Conservation (phyloP, 2,888 invertebrate species). For the Andrena trimmerana region DNA sequence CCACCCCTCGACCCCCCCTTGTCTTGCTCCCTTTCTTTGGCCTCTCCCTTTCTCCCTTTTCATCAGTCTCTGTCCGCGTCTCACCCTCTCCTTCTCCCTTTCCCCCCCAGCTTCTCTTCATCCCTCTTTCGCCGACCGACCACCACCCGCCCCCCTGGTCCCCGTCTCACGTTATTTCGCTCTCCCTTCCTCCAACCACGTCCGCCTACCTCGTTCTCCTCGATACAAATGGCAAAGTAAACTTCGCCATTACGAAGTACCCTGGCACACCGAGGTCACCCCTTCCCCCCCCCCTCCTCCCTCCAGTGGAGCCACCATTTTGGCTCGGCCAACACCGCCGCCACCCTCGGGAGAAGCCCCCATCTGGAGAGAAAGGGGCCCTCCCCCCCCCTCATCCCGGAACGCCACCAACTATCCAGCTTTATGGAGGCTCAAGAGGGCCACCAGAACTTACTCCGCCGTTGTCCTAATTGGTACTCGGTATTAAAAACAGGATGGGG, state of each 20-base stretch:
- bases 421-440: constrained; percentile 70
- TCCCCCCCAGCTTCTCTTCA: neutral
- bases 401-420: constrained; percentile 57
- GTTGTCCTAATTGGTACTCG: constrained; percentile 67
- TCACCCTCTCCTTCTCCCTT: constrained; percentile 1
- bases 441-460: constrained; percentile 70
- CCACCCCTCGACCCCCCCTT: constrained; percentile 12
- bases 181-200: constrained; percentile 42
- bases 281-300: neutral
- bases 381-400: constrained; percentile 3
- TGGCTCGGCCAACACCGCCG: constrained; percentile 65
- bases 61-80: constrained; percentile 1
- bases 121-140: neutral
- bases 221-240: constrained; percentile 84
- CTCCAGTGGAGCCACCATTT: constrained; percentile 70
- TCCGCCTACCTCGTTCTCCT: constrained; percentile 46
- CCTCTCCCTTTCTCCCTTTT: neutral
- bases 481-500: constrained; percentile 62
- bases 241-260: constrained; percentile 83
- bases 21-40: constrained; percentile 12
- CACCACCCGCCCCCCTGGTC: neutral
- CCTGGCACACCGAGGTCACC: constrained; percentile 71
- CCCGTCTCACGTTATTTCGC: constrained; percentile 25
- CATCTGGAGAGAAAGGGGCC: constrained; percentile 64
- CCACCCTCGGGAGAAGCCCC: constrained; percentile 67